Conservation (phyloP, 2,888 invertebrate species). For the Clistopyga incitator region DNA sequence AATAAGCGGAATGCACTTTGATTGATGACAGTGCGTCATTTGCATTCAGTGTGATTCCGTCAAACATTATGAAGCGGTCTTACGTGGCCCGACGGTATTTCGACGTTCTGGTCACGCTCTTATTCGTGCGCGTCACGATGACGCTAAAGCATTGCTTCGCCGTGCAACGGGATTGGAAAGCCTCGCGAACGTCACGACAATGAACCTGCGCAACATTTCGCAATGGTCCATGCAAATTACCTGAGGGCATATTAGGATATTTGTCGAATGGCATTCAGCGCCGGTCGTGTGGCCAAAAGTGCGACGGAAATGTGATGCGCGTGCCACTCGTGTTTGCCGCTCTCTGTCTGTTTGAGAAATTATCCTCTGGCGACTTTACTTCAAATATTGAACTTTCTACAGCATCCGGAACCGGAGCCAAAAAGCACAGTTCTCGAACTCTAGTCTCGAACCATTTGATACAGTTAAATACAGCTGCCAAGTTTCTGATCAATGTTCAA, state of each 20-base stretch:
- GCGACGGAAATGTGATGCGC: background rate
- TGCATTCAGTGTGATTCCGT: constrained; percentile 8
- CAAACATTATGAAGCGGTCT: constrained; percentile 17
- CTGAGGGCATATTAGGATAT: constrained; percentile 4
- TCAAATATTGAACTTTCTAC: constrained; percentile 1
- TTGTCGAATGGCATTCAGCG: constrained; percentile 15
- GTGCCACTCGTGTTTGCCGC: background rate
- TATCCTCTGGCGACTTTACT: background rate
- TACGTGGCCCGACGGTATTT: constrained; percentile 23
- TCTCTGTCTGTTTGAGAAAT: background rate
- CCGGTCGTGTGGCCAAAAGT: background rate
- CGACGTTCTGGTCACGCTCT: constrained; percentile 20
- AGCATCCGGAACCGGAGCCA: background rate
- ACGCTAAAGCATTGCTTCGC: background rate
- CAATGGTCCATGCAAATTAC: constrained; percentile 1
- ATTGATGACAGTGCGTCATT: constrained; percentile 32
- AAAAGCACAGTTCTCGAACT: background rate
- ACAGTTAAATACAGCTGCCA: background rate
- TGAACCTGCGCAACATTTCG: constrained; percentile 6
- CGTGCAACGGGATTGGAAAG: background rate
- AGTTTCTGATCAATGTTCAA: background rate
- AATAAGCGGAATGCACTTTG: background rate
- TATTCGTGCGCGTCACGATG: constrained; percentile 25
- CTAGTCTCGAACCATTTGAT: background rate
- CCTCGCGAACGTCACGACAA: constrained; percentile 14